Base-by-base conservation (phyloP, 2,113 vertebrate genomes). In the Ophiodon elongatus region DNA sequence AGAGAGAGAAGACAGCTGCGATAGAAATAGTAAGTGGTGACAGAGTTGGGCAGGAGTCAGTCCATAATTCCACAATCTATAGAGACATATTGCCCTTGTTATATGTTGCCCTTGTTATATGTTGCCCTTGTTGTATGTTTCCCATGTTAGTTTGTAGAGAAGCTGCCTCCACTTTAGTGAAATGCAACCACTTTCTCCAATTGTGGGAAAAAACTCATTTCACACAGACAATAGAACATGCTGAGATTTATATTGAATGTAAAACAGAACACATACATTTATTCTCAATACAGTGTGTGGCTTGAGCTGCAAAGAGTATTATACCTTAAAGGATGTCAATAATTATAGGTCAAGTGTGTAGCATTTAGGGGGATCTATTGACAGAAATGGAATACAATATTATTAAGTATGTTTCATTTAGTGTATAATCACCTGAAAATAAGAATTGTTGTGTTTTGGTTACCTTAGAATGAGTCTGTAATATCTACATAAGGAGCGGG, bases 21-120 rank as follows among this genome's bases (percentile, higher is more conserved):
- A 91, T 88, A 19, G 85, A 93, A 94, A 92, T 92, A 91, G 85
- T 77, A 37, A 82, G 45, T 82, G 82, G 25, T 88, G 83, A 89
- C 25, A 29, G 57, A 73, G 65, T 76, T 81, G 23, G 43, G 77
- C 80, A 81, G 50, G 70, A 83, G 83, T 80, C 57, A n/a, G 66
- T 83, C 76, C 69, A 31, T 84, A 86, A 88, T 89, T 79, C 78
- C 73, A 25, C 82, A 82, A 83, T 85, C 86, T 85, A 89, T 57
- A 80, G 76, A 73, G 74, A 84, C 25, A 75, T 85, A 77, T 90
- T 85, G 50, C 35, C 65, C 87, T 68, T 75, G 47, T 73, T 68
- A 21, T 31, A 68, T 7, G 17, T 87, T 84, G 39, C 29, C 64
- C 85, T 70, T 73, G 37, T 67, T 79, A 7, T 37, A 37, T 27